Percentiles rank a stretch among this genome's conserved stretches.
phyloP scores from a whole-genome alignment of 2,888 invertebrate species.

The Rotaria magnacalcarata region DNA sequence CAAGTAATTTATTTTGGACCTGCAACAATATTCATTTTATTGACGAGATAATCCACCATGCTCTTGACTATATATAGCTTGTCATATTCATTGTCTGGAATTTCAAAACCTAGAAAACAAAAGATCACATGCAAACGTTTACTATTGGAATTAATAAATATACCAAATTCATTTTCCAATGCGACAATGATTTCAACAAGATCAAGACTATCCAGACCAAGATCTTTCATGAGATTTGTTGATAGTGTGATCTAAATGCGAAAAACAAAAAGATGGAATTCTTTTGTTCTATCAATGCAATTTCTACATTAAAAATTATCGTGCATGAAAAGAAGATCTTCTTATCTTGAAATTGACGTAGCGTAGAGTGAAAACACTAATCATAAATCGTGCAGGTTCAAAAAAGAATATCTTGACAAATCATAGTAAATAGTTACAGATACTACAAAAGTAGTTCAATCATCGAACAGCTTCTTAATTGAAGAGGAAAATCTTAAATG shows the following conservation, averaged over 20 bases:
- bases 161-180: conserved; percentile 96
- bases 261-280: neutral
- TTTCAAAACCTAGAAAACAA: conserved; percentile 37
- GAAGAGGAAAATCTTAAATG: no score
- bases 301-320: no score
- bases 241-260: conserved; percentile 73
- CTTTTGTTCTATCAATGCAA: neutral
- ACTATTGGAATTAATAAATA: conserved; percentile 26
- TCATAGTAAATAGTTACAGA: no score
- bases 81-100: conserved; percentile 45
- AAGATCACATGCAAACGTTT: neutral
- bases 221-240: conserved; percentile 91
- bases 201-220: conserved; percentile 93
- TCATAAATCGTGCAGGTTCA: no score
- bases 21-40: neutral
- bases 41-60: conserved; percentile 35
- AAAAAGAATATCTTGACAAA: no score
- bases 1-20: neutral
- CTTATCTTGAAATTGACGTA: no score
- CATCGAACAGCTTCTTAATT: no score
- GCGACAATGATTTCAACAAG: conserved; percentile 99
- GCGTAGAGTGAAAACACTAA: no score
- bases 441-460: no score
- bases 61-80: conserved; percentile 36
- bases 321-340: no score